Evolutionary conservation across 2,797 vertebrate genomes (phyloP).

Genomic region (Tarsius wallacei): DNA sequence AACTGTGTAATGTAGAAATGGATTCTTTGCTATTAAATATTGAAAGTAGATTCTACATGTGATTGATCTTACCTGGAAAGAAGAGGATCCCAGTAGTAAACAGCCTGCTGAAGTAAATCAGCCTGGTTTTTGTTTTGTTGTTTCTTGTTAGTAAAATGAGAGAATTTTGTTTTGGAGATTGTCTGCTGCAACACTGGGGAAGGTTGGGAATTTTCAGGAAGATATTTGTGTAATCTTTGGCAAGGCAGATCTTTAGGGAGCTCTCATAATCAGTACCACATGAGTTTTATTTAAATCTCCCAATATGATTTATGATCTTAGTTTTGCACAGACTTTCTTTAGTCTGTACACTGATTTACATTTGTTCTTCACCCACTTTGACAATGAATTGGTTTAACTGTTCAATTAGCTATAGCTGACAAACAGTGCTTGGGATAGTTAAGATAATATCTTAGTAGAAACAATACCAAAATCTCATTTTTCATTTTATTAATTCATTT

Average conservation of each 20-base stretch:
- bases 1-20: slow-evolving; percentile 1
- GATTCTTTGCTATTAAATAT: slow-evolving; percentile 15
- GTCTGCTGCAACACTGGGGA: background rate
- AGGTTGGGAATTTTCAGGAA: slow-evolving; percentile 57
- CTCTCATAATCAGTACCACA: slow-evolving; percentile 8
- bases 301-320: slow-evolving; percentile 52
- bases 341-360: background rate
- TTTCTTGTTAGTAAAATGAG: slow-evolving; percentile 50
- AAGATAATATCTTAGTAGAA: slow-evolving; percentile 53
- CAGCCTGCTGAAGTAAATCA: slow-evolving; percentile 36
- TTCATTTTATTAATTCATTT: slow-evolving; percentile 31
- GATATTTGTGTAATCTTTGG: slow-evolving; percentile 30
- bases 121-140: slow-evolving; percentile 39
- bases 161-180: background rate
- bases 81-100: slow-evolving; percentile 14
- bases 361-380: slow-evolving; percentile 9
- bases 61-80: background rate
- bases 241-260: slow-evolving; percentile 15
- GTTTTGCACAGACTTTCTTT: slow-evolving; percentile 34
- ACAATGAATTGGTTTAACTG: slow-evolving; percentile 53
- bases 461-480: slow-evolving; percentile 7
- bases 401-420: background rate
- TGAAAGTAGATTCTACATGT: slow-evolving; percentile 13
- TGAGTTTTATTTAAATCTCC: background rate
- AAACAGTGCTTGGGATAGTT: background rate